Percentiles rank a stretch among this genome's conserved stretches.
phyloP scores from a whole-genome alignment of 2,113 vertebrate species.

The Rafetus swinhoei region DNA sequence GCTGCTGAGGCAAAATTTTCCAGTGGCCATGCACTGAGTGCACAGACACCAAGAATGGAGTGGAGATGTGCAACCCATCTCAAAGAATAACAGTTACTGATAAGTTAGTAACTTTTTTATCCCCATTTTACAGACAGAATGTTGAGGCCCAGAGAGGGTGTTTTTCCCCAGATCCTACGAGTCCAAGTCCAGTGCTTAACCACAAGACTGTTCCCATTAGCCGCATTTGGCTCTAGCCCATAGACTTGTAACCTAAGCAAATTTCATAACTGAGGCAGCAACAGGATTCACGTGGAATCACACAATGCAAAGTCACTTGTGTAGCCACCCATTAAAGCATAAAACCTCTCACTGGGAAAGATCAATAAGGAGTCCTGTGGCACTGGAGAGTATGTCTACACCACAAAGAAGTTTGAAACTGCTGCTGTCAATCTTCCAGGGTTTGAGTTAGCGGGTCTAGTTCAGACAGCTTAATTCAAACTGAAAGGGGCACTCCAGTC shows the following conservation, averaged over 20 bases:
- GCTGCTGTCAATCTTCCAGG: too few species aligned
- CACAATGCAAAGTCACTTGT: neutral
- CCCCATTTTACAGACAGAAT: neutral
- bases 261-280: neutral
- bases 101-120: neutral
- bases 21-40: too few species aligned
- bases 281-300: neutral
- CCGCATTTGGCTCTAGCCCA: neutral
- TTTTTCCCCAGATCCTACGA: neutral
- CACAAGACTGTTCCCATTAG: neutral
- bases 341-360: neutral
- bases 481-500: too few species aligned
- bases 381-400: too few species aligned
- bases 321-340: neutral
- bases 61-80: neutral
- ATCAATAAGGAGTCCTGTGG: neutral
- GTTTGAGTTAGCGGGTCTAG: too few species aligned
- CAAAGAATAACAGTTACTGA: neutral
- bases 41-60: too few species aligned
- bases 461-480: too few species aligned
- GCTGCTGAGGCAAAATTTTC: too few species aligned
- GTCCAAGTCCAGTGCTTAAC: neutral
- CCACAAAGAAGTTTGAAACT: too few species aligned
- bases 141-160: neutral
- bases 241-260: neutral